Conservation (phyloP, 2,888 invertebrate genomes). For the Ophion ellenae region DNA sequence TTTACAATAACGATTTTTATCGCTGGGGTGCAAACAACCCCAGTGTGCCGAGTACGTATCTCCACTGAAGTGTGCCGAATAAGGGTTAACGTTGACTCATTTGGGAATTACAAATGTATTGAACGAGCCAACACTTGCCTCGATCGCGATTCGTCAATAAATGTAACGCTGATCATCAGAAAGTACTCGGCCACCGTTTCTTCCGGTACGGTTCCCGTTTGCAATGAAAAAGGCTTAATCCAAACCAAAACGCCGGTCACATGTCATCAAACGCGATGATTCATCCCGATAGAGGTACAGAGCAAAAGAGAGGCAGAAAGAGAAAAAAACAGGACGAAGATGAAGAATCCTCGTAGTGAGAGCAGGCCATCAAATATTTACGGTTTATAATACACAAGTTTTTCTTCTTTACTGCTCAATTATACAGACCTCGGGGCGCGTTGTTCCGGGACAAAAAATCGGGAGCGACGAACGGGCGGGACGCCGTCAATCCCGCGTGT, state of each 20-base stretch:
- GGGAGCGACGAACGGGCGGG: neutral
- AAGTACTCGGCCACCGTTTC: slow-evolving; percentile 20
- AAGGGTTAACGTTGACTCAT: too few relatives aligned
- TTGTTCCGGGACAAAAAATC: slow-evolving; percentile 5
- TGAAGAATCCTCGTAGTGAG: neutral
- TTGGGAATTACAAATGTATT: neutral
- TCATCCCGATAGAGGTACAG: slow-evolving; percentile 21
- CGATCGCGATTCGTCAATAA: neutral
- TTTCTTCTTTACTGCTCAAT: neutral
- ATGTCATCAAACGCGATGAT: slow-evolving; percentile 52
- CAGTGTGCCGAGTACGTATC: too few relatives aligned
- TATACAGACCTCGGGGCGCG: slow-evolving; percentile 6
- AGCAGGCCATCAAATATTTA: neutral
- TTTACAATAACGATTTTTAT: too few relatives aligned
- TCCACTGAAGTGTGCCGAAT: too few relatives aligned
- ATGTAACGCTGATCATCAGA: neutral
- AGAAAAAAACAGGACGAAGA: slow-evolving; percentile 54
- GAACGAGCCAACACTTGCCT: neutral
- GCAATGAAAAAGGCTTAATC: slow-evolving; percentile 26
- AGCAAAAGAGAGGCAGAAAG: slow-evolving; percentile 18
- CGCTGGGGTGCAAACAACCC: too few relatives aligned
- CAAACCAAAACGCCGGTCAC: slow-evolving; percentile 28
- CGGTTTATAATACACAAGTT: slow-evolving; percentile 1
- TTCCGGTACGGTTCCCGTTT: slow-evolving; percentile 22
- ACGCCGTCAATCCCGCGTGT: slow-evolving; percentile 10